phyloP scores from a whole-genome alignment of 2,797 vertebrate genomes.

The Acanthurus leucopareius region DNA sequence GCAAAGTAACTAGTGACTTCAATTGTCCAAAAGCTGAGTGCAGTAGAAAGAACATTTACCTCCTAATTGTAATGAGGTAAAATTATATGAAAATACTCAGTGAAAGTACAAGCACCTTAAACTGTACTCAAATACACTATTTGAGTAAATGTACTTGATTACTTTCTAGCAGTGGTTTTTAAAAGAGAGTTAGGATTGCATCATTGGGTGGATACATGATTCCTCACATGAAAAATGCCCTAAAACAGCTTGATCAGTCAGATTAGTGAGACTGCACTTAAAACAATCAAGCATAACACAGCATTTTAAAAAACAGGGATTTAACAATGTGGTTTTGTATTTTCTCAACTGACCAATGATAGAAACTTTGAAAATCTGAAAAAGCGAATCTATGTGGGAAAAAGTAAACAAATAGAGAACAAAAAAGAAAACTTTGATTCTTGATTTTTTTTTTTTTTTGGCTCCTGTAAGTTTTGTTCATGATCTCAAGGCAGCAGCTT shows the following conservation, averaged over 20 bases:
- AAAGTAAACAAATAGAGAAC: neutral
- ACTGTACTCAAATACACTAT: too few relatives aligned
- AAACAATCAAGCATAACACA: neutral
- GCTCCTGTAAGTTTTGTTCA: conserved; percentile 22
- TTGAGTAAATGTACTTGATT: too few relatives aligned
- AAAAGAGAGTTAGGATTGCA: neutral
- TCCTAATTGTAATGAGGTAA: too few relatives aligned
- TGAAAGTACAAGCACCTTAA: too few relatives aligned
- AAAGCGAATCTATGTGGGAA: neutral
- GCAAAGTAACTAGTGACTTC: too few relatives aligned
- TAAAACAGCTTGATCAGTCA: conserved; percentile 2
- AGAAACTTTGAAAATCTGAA: neutral
- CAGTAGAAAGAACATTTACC: too few relatives aligned
- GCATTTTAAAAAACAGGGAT: neutral
- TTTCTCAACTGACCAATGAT: neutral
- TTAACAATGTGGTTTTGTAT: neutral
- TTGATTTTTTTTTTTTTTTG: neutral
- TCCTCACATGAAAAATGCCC: neutral
- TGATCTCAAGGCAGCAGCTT: conserved; percentile 37
- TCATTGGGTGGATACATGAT: neutral
- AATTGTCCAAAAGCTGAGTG: too few relatives aligned
- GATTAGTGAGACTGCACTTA: neutral
- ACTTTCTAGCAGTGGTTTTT: too few relatives aligned
- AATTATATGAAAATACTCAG: too few relatives aligned
- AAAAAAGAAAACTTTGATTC: neutral